phyloP scores from a whole-genome alignment of 2,888 invertebrate species.

The Polia nebulosa region DNA sequence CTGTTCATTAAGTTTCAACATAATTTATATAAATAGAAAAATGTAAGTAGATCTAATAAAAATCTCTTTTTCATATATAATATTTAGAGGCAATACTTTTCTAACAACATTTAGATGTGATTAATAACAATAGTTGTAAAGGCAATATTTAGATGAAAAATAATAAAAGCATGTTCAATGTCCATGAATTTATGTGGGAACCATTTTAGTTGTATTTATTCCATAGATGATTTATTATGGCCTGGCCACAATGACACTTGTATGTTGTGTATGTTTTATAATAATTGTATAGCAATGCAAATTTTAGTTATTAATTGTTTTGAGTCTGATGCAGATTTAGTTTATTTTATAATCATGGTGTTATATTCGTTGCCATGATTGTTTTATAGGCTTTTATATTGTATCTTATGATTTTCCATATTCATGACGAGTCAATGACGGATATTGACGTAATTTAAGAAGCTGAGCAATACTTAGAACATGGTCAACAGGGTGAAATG shows the following conservation, averaged over 20 bases:
- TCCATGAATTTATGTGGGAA: conserved; percentile 77
- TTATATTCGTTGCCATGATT: conserved; percentile 75
- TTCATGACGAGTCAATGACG: conserved; percentile 32
- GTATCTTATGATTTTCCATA: conserved; percentile 49
- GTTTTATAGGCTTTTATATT: conserved; percentile 62
- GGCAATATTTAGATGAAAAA: conserved; percentile 83
- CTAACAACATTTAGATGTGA: conserved; percentile 89
- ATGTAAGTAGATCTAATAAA: conserved; percentile 86
- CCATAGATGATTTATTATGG: conserved; percentile 79
- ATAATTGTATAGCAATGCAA: conserved; percentile 84
- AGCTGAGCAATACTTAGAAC: conserved; percentile 65
- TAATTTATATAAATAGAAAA: conserved; percentile 79
- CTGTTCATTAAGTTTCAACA: conserved; percentile 80
- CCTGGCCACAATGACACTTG: conserved; percentile 81
- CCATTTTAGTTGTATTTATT: conserved; percentile 82
- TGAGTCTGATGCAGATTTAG: conserved; percentile 89
- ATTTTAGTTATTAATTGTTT: conserved; percentile 78
- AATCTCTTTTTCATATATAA: conserved; percentile 85
- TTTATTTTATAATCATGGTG: conserved; percentile 64
- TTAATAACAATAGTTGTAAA: conserved; percentile 88
- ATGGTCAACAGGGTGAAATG: conserved; percentile 53
- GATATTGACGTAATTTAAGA: conserved; percentile 41
- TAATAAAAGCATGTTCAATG: conserved; percentile 79
- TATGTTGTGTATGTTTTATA: conserved; percentile 82
- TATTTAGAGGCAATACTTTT: conserved; percentile 90